A percentile compares a stretch with the other conserved stretches of the same genome.
These are phyloP conservation scores for Crypturellus tataupa DNA, from an alignment of 2,797 vertebrate genomes.

Conservation along the genomic window DNA sequence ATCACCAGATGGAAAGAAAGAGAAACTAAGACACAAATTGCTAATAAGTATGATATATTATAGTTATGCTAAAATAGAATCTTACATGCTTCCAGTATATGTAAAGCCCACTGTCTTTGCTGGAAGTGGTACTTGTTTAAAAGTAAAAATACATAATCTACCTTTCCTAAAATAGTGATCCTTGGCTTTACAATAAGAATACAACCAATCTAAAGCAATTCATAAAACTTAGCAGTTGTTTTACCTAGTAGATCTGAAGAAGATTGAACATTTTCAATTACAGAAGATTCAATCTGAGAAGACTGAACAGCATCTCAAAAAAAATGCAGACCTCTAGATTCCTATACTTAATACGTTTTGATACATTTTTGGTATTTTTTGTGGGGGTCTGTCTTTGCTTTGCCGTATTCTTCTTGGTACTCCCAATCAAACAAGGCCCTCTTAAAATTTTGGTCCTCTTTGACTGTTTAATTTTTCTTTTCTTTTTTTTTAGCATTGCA, in stretches of 20 bases:
- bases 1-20: constrained; percentile 61
- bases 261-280: neutral
- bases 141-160: neutral
- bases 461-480: neutral
- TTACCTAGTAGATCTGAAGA: neutral
- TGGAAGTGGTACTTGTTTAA: neutral
- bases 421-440: neutral
- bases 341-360: neutral
- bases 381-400: accelerated
- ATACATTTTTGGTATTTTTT: neutral
- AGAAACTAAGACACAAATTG: constrained; percentile 30
- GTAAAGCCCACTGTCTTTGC: neutral
- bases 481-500: neutral
- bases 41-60: constrained; percentile 1
- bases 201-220: neutral
- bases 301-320: neutral
- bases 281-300: neutral
- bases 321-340: accelerated
- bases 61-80: neutral
- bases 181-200: neutral
- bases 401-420: accelerated
- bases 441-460: accelerated
- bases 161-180: neutral
- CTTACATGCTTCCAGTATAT: neutral
- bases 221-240: neutral